Evolutionary conservation across 2,797 vertebrate species (phyloP).

Genomic region (Argentina silus): DNA sequence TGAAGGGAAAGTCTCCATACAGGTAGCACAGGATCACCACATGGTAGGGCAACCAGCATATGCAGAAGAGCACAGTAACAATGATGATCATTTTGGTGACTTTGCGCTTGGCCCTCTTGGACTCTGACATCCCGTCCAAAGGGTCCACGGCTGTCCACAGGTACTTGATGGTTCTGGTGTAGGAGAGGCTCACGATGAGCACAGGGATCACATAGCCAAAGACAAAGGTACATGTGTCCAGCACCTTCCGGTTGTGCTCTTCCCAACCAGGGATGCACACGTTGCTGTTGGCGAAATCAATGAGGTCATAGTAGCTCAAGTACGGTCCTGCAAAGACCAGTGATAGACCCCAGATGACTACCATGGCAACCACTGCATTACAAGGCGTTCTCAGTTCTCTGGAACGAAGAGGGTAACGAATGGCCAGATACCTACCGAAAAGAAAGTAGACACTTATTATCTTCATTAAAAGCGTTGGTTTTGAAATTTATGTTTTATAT

Average conservation of each 20-base stretch:
- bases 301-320: slow-evolving; percentile 87
- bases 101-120: slow-evolving; percentile 87
- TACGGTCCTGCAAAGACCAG: slow-evolving; percentile 87
- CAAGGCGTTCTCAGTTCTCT: slow-evolving; percentile 84
- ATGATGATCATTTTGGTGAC: slow-evolving; percentile 93
- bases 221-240: slow-evolving; percentile 88
- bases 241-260: slow-evolving; percentile 82
- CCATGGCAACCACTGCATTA: slow-evolving; percentile 84
- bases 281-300: slow-evolving; percentile 83
- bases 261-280: slow-evolving; percentile 89
- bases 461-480: not conserved
- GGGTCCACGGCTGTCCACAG: slow-evolving; percentile 89
- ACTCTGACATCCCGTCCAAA: slow-evolving; percentile 86
- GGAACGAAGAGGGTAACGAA: slow-evolving; percentile 86
- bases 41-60: slow-evolving; percentile 90
- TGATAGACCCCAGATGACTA: slow-evolving; percentile 88
- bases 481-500: not conserved
- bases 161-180: slow-evolving; percentile 89
- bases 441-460: not conserved
- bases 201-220: slow-evolving; percentile 87
- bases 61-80: slow-evolving; percentile 89
- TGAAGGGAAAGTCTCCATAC: slow-evolving; percentile 90
- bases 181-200: slow-evolving; percentile 86
- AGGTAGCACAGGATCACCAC: slow-evolving; percentile 87
- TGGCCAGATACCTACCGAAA: slow-evolving; percentile 83